Evolutionary conservation across 2,888 invertebrate genomes (phyloP), one percentile per base, ranked within the genome.

Genomic region (Ophion obscuratus): DNA sequence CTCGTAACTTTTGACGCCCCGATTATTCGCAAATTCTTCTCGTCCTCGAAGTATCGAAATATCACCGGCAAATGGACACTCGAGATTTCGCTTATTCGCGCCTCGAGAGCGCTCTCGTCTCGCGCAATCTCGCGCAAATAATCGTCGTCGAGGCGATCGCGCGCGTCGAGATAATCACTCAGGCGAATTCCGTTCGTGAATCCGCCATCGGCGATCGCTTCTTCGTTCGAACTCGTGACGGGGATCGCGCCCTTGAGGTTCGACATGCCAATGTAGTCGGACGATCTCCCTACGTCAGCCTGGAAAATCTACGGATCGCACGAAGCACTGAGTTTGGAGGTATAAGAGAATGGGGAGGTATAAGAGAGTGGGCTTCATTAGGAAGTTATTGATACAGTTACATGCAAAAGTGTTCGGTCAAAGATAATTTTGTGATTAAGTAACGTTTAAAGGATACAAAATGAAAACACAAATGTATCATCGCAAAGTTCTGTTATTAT

Each of bases 1-100:
- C 88, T 87, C 5, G 89, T 86, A 6, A 92, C 79, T 5, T 87
- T 89, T 2, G 89, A 78, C 0, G 47, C 59, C 2, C 88, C 85
- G 1, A 75, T 78, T 9, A 92, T 87, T 20, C 67, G 80, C 4
- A 92, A 71, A 31, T 76, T 80, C 4, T 88, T 82, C 6, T 89
- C 90, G 4, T 24, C n/a, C 44, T 93, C 93, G 1, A 93, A 78
- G 57, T 93, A 91, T 64, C 87, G 78, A 47, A 93, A 89, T 17
- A 87, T 14, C 10, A 88, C 87, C 17, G 81, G 76, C 47, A 90
- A 79, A 4, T 57, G 81, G 7, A 71, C 64, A 6, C 59, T 68
- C 4, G 66, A 14, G 1, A 86, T 83, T 53, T 81, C 57, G 1
- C 3, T 4, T 0, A 92, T 84, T 2, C 74, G 77, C 5, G 83